These are phyloP conservation scores for Phoxinus phoxinus DNA, from an alignment of 2,113 vertebrate species.

Conservation along the genomic window DNA sequence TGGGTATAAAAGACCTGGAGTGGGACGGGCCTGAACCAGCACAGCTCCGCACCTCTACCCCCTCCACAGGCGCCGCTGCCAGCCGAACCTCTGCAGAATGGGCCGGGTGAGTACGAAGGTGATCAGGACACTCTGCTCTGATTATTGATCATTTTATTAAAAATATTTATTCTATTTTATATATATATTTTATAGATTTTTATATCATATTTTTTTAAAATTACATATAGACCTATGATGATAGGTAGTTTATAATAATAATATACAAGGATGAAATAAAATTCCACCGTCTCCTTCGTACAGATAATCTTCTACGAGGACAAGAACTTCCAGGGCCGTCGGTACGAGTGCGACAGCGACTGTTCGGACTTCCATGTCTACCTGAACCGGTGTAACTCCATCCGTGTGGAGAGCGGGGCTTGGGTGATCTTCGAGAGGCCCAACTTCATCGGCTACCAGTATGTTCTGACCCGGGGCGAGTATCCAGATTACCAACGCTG, in stretches of 20 bases:
- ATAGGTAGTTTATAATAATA: not conserved
- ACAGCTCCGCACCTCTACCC: conserved; percentile 17
- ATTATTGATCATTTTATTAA: not conserved
- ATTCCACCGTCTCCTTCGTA: not conserved
- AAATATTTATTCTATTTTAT: not conserved
- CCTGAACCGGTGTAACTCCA: conserved; percentile 68
- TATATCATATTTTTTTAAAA: not conserved
- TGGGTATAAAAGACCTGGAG: conserved; percentile 74
- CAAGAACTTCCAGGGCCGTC: conserved; percentile 76
- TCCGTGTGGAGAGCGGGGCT: conserved; percentile 67
- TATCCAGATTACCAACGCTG: conserved; percentile 74
- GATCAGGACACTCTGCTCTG: conserved; percentile 10
- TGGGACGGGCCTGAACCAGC: not conserved
- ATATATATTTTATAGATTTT: not conserved
- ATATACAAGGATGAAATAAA: not conserved
- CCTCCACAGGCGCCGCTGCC: not conserved
- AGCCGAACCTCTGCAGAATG: conserved; percentile 39
- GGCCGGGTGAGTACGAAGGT: conserved; percentile 54
- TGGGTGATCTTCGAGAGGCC: conserved; percentile 76
- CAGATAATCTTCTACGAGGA: conserved; percentile 77
- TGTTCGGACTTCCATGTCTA: conserved; percentile 71
- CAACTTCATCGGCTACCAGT: conserved; percentile 74
- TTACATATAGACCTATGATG: not conserved
- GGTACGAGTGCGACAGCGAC: conserved; percentile 74
- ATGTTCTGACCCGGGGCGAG: conserved; percentile 73